Conservation (phyloP, 2,888 invertebrate species). For the Tetragonula carbonaria region DNA sequence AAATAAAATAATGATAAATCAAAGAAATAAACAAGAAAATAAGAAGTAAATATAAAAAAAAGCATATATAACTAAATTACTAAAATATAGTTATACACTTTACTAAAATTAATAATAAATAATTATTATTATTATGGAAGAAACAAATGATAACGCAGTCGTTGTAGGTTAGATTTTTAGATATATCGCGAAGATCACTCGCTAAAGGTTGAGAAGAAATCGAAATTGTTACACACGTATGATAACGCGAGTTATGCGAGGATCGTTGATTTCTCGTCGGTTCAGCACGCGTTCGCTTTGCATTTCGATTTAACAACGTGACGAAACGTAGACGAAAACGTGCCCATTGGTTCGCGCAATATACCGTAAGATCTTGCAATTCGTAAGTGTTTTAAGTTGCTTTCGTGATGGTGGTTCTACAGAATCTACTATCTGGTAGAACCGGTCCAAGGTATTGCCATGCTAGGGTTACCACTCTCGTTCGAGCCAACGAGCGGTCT, state of each 20-base stretch:
- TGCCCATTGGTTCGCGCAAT: neutral
- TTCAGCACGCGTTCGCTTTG: neutral
- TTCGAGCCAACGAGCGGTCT: slow-evolving; percentile 47
- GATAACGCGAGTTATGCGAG: neutral
- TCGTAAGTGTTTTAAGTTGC: slow-evolving; percentile 52
- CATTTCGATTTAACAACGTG: slow-evolving; percentile 15
- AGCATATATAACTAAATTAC: no score
- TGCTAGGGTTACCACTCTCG: slow-evolving; percentile 52
- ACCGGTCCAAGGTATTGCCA: slow-evolving; percentile 74
- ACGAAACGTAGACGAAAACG: neutral
- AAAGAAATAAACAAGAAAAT: no score
- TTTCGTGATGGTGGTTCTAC: slow-evolving; percentile 47
- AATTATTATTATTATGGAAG: no score
- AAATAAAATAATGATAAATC: no score
- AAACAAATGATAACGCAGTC: no score
- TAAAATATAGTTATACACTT: no score
- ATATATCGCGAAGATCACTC: neutral
- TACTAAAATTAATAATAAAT: no score
- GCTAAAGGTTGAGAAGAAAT: neutral
- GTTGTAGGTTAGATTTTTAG: no score
- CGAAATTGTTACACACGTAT: neutral
- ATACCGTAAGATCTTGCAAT: slow-evolving; percentile 49
- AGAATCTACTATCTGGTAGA: slow-evolving; percentile 71
- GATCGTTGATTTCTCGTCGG: slow-evolving; percentile 1
- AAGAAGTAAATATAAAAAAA: no score